phyloP scores from a whole-genome alignment of 1,140 invertebrate genomes.

The Brachionus manjavacas region DNA sequence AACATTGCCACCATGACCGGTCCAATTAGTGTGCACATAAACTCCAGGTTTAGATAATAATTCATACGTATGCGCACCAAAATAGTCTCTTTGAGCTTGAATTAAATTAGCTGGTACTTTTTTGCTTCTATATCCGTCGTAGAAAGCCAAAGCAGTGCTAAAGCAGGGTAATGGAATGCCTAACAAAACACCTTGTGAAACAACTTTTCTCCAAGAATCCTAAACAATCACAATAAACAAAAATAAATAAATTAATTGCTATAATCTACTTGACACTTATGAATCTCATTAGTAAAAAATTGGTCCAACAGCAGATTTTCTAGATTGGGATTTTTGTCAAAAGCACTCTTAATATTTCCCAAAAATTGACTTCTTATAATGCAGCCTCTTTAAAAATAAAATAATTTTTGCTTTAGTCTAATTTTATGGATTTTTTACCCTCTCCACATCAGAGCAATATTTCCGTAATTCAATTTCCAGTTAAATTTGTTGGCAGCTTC shows the following conservation, averaged over 20 bases:
- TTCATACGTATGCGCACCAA: slow-evolving; percentile 98
- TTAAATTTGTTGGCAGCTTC: slow-evolving; percentile 83
- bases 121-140: slow-evolving; percentile 82
- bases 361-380: slow-evolving; percentile 93
- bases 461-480: slow-evolving; percentile 95
- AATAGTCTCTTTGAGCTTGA: slow-evolving; percentile 95
- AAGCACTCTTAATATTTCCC: slow-evolving; percentile 92
- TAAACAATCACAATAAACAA: slow-evolving; percentile 45
- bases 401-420: neutral
- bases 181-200: slow-evolving; percentile 62
- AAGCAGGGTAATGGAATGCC: slow-evolving; percentile 89
- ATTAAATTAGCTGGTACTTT: slow-evolving; percentile 83
- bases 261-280: slow-evolving; percentile 67
- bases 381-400: slow-evolving; percentile 66
- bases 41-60: slow-evolving; percentile 75
- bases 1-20: slow-evolving; percentile 88
- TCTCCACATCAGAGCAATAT: slow-evolving; percentile 98
- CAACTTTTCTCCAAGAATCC: slow-evolving; percentile 61
- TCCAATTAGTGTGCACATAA: slow-evolving; percentile 97
- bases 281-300: slow-evolving; percentile 83
- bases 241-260: neutral
- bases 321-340: slow-evolving; percentile 81
- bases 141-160: slow-evolving; percentile 87
- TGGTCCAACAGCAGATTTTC: slow-evolving; percentile 86
- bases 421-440: slow-evolving; percentile 59